phyloP scores from a whole-genome alignment of 2,797 vertebrate species.

The Gila robusta region DNA sequence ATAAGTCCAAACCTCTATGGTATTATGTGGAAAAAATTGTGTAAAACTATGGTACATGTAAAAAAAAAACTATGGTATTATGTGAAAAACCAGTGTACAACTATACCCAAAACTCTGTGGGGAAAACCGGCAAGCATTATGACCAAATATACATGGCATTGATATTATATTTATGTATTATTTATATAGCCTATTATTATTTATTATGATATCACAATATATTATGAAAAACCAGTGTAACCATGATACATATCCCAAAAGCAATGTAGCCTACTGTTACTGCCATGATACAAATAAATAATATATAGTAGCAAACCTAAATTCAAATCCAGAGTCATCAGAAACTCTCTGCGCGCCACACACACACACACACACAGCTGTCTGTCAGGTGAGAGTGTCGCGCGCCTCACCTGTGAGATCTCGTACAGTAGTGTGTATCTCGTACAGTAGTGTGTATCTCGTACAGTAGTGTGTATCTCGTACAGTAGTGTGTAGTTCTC shows the following conservation, averaged over 20 bases:
- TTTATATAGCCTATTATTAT: too few species aligned
- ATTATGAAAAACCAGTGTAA: background rate
- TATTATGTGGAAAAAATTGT: background rate
- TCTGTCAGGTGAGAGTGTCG: slow-evolving; percentile 33
- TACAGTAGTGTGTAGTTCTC: slow-evolving; percentile 75
- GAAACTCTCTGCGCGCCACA: background rate
- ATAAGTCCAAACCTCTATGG: too few species aligned
- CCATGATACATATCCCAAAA: background rate
- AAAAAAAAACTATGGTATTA: background rate
- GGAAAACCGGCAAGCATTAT: background rate
- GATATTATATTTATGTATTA: too few species aligned
- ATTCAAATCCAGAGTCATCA: background rate
- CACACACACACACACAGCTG: background rate
- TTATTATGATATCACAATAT: too few species aligned
- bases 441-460: slow-evolving; percentile 86
- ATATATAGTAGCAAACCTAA: too few species aligned
- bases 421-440: too few species aligned
- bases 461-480: slow-evolving; percentile 68
- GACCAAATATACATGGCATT: background rate
- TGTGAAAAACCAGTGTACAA: background rate
- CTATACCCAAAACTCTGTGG: too few species aligned
- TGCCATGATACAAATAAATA: background rate
- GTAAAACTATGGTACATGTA: too few species aligned
- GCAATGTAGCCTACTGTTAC: too few species aligned
- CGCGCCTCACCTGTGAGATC: slow-evolving; percentile 73